Evolutionary conservation across 2,113 vertebrate species (phyloP).

Genomic region (Syngnathoides biaculeatus): DNA sequence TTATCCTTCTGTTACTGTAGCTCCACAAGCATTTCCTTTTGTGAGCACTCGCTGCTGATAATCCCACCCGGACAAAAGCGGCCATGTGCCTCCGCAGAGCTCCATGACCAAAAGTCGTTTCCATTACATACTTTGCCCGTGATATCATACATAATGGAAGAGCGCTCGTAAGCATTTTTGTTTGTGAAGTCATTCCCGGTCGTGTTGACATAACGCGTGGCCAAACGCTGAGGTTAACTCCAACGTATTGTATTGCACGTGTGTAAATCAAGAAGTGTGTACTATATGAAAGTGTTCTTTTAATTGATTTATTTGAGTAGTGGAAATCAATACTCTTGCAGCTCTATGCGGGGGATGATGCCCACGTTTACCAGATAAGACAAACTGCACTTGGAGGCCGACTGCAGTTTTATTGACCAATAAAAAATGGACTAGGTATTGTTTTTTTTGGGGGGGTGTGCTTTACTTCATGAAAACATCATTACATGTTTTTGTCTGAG

Average conservation of each 20-base stretch:
- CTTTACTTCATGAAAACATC: slow-evolving; percentile 1
- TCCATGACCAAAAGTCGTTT: slow-evolving; percentile 69
- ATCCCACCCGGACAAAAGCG: slow-evolving; percentile 78
- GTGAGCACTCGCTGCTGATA: slow-evolving; percentile 82
- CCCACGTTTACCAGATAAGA: not conserved
- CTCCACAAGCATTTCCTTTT: slow-evolving; percentile 85
- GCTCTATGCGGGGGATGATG: not conserved
- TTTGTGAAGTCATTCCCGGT: slow-evolving; percentile 43
- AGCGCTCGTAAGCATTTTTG: slow-evolving; percentile 63
- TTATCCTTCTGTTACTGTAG: slow-evolving; percentile 86
- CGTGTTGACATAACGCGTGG: slow-evolving; percentile 6
- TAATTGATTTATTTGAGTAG: slow-evolving; percentile 4
- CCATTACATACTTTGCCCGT: slow-evolving; percentile 70
- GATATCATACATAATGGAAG: slow-evolving; percentile 68
- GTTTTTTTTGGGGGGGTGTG: not conserved
- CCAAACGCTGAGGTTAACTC: slow-evolving; percentile 3
- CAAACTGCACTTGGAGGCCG: not conserved
- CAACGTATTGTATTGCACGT: slow-evolving; percentile 1
- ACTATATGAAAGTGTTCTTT: not conserved
- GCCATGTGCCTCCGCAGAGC: slow-evolving; percentile 62
- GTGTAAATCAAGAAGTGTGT: not conserved
- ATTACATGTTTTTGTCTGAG: not conserved
- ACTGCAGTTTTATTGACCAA: not conserved
- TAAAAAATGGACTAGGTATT: not conserved
- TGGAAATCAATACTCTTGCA: not conserved